Conservation (phyloP, 2,797 vertebrate species). For the Melopsittacus undulatus region DNA sequence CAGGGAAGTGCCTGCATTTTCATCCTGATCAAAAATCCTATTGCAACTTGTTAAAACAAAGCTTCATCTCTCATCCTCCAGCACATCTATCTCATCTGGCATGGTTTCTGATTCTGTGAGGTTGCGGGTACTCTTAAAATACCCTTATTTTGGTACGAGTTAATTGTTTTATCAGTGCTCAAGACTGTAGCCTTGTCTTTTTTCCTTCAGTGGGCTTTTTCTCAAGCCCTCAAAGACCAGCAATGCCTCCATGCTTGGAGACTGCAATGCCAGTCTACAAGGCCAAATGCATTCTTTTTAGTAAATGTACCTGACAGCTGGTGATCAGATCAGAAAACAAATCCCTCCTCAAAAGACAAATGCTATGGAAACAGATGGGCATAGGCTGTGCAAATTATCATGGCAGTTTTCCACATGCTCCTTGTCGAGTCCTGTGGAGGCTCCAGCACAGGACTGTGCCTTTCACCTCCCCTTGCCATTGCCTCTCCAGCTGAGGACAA, state of each 20-base stretch:
- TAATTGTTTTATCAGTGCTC: background rate
- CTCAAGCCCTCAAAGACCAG: background rate
- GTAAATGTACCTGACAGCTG: background rate
- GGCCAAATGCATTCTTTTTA: background rate
- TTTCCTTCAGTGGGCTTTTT: background rate
- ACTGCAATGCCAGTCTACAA: background rate
- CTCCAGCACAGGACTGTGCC: accelerated
- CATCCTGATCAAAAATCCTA: background rate
- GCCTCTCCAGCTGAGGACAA: background rate
- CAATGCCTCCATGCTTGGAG: background rate
- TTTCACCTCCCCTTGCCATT: background rate
- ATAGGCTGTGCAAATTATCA: background rate
- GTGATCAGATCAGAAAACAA: background rate
- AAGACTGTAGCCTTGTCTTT: background rate
- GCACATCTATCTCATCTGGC: background rate
- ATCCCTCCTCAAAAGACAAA: background rate
- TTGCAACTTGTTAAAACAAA: background rate
- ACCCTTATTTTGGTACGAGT: background rate
- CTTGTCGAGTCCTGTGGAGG: background rate
- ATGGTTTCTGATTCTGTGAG: background rate
- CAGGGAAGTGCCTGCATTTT: background rate
- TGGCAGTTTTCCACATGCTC: accelerated
- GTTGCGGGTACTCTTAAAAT: background rate
- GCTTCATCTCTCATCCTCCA: background rate
- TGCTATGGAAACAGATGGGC: background rate